These are phyloP conservation scores for Tychaedon coryphoeus DNA, from an alignment of 2,113 vertebrate species.

Conservation along the genomic window DNA sequence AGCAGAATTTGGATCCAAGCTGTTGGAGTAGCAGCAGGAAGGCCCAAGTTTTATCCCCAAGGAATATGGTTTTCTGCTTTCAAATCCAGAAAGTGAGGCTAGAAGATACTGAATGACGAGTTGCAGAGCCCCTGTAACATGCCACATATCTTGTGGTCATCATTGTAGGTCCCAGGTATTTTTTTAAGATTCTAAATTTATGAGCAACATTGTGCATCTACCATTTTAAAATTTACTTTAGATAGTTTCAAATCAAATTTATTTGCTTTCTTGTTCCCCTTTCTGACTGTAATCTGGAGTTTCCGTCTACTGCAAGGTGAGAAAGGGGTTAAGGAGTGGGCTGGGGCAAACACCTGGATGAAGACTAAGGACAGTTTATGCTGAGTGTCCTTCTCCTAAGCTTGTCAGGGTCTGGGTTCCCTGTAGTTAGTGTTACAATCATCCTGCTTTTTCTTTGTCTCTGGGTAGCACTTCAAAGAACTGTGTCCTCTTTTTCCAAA, in stretches of 20 bases:
- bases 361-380: background rate
- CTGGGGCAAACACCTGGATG: background rate
- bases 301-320: background rate
- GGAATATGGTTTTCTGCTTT: background rate
- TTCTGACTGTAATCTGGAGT: background rate
- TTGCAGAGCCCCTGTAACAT: constrained; percentile 1
- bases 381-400: background rate
- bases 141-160: background rate
- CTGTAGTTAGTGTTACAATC: background rate
- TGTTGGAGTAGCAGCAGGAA: constrained; percentile 3
- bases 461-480: background rate
- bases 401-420: background rate
- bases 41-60: background rate
- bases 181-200: constrained; percentile 3
- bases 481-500: background rate
- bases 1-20: constrained; percentile 11
- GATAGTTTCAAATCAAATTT: background rate
- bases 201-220: background rate
- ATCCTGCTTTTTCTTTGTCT: background rate
- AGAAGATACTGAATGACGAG: background rate
- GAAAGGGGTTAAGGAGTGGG: background rate
- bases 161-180: constrained; percentile 41
- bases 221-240: background rate
- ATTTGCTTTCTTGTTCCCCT: background rate
- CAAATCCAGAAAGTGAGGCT: background rate